Evolutionary conservation across 1,140 invertebrate species (phyloP), one percentile per base, ranked within the genome.

Genomic region (Sminthurides bifidus): DNA sequence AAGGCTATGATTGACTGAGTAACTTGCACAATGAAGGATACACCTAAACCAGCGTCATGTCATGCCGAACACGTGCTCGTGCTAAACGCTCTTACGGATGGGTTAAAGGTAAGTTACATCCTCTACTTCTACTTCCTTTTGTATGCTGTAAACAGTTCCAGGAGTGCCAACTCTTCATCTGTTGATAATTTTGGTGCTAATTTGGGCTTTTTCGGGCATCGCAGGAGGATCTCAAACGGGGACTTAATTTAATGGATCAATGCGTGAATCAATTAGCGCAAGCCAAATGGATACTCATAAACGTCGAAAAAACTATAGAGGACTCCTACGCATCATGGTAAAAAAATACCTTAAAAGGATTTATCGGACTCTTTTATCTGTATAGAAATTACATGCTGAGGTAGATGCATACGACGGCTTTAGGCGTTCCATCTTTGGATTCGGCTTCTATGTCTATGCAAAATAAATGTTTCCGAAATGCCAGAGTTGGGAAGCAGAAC

Each of bases 241-340:
- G 58, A 5, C 26, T 59, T 0, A 43, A 5, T 14, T 35, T 59
- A 15, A 26, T 59, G 14, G 52, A 59, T 31, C 40, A 46, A 10
- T 40, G 37, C 30, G 58, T 59, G 2, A 59, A 59, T 45, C 58
- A 59, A 27, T 33, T 59, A 30, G 58, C 53, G 14, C 46, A 59
- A 30, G 58, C 52, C 2, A 59, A 51, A 40, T 59, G 37, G 37
- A 45, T 59, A 15, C 24, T 59, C 2, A 37, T 51, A 10, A 55
- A 59, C 19, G 45, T 59, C 14, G 52, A 59, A 27, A 33, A 31
- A 8, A 49, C 46, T 49, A 49, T 49, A 14, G 46, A 49, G 35
- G 29, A 49, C 30, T 49, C 35, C 21, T 49, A 49, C 29, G 8
- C 3, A 33, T 27, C 31, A 10, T 49, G 46, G 46, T 49, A 49